Base-by-base conservation (phyloP, 2,113 vertebrate genomes). In the Progne subis region DNA sequence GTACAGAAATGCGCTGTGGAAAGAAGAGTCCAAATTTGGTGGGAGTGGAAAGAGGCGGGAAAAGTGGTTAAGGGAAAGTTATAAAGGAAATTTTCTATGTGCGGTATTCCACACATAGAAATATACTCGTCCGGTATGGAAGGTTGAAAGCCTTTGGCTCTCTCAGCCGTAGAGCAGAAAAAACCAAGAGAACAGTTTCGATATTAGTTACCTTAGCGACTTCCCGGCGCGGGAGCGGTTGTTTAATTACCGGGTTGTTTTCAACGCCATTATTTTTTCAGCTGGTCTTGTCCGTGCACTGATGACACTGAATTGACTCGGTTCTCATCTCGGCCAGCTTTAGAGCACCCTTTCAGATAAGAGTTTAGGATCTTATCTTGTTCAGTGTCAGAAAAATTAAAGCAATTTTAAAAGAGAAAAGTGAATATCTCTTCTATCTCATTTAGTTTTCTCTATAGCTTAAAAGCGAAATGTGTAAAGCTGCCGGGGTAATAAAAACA, bases 31-130 rank as follows among this genome's bases (percentile, higher is more conserved):
- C 3, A 12, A 31, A 75, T 6, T 18, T n/a, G 10, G 8, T 43
- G 5, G 4, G 11, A 34, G 6, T 18, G 4, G 11, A 18, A 6
- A 46, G 41, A 59, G 25, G 8, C 1, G 14, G 24, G 5, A 18
- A 29, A 57, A 47, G 2, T 9, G 11, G 2, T 59, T 18, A 50
- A 74, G 7, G 4, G 7, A 41, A 84, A 65, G 39, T 13, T 8
- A 13, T 17, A 63, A 75, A 0, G 2, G 2, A 26, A 8, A 5
- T 1, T 2, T 32, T 65, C 6, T 13, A 0, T 43, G 5, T 65
- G n/a, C 5, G 3, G 3, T 43, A 16, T n/a, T 59, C 20, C 43
- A 43, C 15, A 43, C 43, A 16, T 37, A 37, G 37, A 37, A 37
- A 37, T 37, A 37, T 37, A 25, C 0, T 17, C 26, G 3, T 19